These are phyloP conservation scores for Axis porcinus DNA, from an alignment of 2,113 vertebrate species.

Conservation along the genomic window DNA sequence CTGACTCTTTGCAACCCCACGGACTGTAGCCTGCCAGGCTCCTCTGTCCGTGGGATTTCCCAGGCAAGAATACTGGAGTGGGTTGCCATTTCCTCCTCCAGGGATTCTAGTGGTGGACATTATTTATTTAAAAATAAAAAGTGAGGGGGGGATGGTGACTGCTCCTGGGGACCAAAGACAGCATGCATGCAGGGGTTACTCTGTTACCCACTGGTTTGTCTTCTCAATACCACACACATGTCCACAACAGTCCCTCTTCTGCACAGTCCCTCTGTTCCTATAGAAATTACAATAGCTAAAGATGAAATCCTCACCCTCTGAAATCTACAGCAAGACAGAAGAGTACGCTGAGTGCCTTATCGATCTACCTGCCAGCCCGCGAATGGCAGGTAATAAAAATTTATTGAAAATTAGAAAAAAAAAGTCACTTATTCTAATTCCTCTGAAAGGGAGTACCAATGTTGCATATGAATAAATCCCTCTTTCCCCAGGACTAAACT, in stretches of 20 bases:
- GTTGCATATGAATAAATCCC: background rate
- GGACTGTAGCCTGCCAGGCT: background rate
- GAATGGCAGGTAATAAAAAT: conserved; percentile 42
- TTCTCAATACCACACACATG: fast-evolving
- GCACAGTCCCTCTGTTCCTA: background rate
- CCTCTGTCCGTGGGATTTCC: background rate
- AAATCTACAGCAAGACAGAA: conserved; percentile 29
- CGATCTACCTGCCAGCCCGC: background rate
- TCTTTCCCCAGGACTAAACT: background rate
- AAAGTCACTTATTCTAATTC: conserved; percentile 44
- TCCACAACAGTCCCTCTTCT: background rate
- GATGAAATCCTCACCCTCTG: conserved; percentile 8
- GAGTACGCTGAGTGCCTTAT: conserved; percentile 36
- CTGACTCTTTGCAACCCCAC: background rate
- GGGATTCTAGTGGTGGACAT: background rate
- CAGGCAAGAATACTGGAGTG: background rate
- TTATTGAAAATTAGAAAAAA: conserved; percentile 58
- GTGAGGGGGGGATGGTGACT: background rate
- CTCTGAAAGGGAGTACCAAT: background rate
- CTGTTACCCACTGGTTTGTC: background rate
- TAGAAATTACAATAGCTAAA: background rate
- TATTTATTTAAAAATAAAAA: background rate
- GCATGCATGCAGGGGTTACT: background rate
- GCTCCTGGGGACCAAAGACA: background rate
- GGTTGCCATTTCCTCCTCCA: background rate